Evolutionary conservation across 2,888 invertebrate genomes (phyloP).

Genomic region (Chorisops tibialis): DNA sequence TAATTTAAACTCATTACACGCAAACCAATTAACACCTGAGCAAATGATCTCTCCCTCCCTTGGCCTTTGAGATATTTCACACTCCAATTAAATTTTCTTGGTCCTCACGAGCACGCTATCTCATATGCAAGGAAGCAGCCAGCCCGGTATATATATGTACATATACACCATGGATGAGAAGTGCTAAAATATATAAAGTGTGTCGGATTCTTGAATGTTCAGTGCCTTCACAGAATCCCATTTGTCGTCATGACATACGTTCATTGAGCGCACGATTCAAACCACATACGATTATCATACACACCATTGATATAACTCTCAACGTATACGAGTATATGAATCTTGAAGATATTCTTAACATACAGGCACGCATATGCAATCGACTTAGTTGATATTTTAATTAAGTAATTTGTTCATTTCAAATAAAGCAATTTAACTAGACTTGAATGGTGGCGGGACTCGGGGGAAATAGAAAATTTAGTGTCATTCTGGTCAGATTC

Average conservation of each 20-base stretch:
- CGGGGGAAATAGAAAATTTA: too few relatives aligned
- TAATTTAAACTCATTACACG: conserved; percentile 38
- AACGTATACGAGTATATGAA: not conserved
- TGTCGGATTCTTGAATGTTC: not conserved
- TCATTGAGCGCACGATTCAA: conserved; percentile 13
- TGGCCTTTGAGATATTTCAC: conserved; percentile 32
- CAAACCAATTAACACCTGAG: conserved; percentile 39
- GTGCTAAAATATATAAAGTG: too few relatives aligned
- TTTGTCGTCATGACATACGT: conserved; percentile 21
- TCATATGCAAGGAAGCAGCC: too few relatives aligned
- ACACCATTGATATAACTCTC: not conserved
- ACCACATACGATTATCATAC: not conserved
- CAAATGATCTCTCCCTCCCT: conserved; percentile 34
- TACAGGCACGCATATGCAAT: conserved; percentile 22
- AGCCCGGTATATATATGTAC: too few relatives aligned
- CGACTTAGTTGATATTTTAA: conserved; percentile 38
- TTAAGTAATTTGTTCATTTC: conserved; percentile 39
- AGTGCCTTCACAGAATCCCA: conserved; percentile 1
- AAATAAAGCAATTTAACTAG: conserved; percentile 17
- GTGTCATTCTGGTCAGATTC: not conserved
- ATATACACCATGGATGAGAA: too few relatives aligned
- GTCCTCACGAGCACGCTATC: conserved; percentile 27
- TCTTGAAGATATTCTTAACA: too few relatives aligned
- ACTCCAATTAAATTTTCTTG: conserved; percentile 38
- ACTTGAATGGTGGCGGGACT: not conserved